Conservation (phyloP, 2,113 vertebrate species). For the Lamprologus lemairii region DNA sequence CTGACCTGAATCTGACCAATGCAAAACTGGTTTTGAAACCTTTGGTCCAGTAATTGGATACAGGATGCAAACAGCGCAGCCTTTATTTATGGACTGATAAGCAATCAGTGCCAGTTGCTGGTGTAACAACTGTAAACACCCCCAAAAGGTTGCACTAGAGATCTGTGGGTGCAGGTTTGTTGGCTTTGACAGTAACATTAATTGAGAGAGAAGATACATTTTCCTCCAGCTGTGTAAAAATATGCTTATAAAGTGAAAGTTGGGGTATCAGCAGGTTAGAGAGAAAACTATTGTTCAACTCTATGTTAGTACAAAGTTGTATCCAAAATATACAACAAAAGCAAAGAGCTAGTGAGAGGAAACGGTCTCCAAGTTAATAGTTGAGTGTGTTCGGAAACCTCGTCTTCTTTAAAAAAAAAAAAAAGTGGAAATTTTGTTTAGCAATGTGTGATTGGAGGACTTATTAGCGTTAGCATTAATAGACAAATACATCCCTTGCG, state of each 20-base stretch:
- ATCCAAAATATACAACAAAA: neutral
- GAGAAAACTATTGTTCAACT: neutral
- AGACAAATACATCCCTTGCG: fast-evolving
- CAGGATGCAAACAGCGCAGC: neutral
- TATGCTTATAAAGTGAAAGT: neutral
- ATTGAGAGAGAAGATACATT: neutral
- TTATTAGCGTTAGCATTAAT: fast-evolving
- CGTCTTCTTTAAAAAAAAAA: fast-evolving
- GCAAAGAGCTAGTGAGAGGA: neutral
- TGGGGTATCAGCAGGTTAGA: neutral
- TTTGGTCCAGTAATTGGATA: neutral
- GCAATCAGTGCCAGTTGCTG: neutral
- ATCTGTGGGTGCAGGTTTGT: neutral
- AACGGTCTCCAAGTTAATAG: neutral
- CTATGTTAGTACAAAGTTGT: neutral
- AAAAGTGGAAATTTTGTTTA: neutral
- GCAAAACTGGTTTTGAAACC: neutral
- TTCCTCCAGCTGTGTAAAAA: neutral
- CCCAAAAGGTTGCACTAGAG: neutral
- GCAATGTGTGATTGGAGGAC: neutral
- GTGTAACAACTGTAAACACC: neutral
- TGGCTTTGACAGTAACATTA: neutral
- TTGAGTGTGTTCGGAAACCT: fast-evolving
- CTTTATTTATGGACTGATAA: neutral
- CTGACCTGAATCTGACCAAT: neutral